Conservation (phyloP, 2,888 invertebrate genomes). For the Dicycla oo region DNA sequence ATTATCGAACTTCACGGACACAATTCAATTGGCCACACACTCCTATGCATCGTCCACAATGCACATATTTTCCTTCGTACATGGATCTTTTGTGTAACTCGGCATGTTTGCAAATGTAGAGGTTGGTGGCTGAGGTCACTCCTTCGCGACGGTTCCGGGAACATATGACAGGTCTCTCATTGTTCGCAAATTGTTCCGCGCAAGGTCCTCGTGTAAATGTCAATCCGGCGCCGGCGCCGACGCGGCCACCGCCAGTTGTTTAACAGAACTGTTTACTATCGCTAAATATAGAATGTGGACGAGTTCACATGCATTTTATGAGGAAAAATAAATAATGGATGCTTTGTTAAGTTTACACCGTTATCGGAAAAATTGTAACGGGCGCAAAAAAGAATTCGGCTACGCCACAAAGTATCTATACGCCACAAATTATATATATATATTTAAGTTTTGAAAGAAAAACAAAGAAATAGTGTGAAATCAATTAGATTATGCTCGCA, state of each 20-base stretch:
- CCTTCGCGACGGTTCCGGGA: conserved; percentile 83
- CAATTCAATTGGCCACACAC: conserved; percentile 45
- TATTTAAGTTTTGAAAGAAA: too few species aligned
- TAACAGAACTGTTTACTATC: conserved; percentile 60
- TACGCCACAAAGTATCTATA: not conserved
- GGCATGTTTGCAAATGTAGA: conserved; percentile 68
- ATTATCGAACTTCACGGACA: conserved; percentile 28
- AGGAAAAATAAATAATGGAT: conserved; percentile 21
- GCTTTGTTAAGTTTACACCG: not conserved
- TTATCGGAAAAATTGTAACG: not conserved
- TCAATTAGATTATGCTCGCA: not conserved
- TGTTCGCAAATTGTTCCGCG: conserved; percentile 85
- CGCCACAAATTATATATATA: too few species aligned
- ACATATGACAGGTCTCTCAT: conserved; percentile 82
- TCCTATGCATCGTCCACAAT: conserved; percentile 41
- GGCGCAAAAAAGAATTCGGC: not conserved
- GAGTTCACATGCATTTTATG: conserved; percentile 40
- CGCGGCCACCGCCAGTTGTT: conserved; percentile 67
- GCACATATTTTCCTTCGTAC: conserved; percentile 53
- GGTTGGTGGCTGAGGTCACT: conserved; percentile 82
- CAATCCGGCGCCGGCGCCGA: conserved; percentile 83
- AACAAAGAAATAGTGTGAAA: not conserved
- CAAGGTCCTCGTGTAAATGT: conserved; percentile 87
- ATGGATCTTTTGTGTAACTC: conserved; percentile 64
- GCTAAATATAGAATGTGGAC: conserved; percentile 60